These are phyloP conservation scores for Aphrocallistes beatrix DNA, from an alignment of 37 sponge, comb jelly and placozoan species.

Conservation along the genomic window DNA sequence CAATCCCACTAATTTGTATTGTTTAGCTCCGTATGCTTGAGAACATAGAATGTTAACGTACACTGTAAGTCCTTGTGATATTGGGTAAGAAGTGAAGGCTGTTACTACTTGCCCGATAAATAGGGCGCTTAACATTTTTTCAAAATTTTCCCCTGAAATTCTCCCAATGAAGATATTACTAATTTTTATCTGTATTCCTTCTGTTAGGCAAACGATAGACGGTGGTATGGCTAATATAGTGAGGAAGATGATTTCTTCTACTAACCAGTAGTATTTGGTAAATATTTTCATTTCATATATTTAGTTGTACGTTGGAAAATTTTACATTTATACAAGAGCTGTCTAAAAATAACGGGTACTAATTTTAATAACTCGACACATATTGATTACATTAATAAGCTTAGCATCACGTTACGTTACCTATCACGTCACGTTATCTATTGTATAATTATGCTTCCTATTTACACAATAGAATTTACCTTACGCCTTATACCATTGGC, in stretches of 20 bases:
- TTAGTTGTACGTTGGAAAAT: too few relatives aligned
- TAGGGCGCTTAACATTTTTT: neutral
- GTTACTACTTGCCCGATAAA: neutral
- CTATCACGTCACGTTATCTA: too few relatives aligned
- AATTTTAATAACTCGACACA: too few relatives aligned
- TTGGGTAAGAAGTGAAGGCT: neutral
- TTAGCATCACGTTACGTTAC: too few relatives aligned
- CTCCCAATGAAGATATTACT: slow-evolving; percentile 9
- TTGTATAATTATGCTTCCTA: too few relatives aligned
- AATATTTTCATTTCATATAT: too few relatives aligned
- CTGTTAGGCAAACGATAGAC: neutral
- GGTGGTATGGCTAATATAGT: neutral
- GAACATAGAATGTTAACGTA: neutral
- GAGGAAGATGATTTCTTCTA: neutral
- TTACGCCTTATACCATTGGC: too few relatives aligned
- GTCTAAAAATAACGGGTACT: too few relatives aligned
- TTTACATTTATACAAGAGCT: too few relatives aligned
- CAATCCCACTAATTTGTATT: neutral
- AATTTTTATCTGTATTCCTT: neutral
- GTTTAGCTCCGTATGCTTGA: slow-evolving; percentile 9
- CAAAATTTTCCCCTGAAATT: neutral
- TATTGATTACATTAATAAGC: too few relatives aligned
- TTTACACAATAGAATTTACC: too few relatives aligned
- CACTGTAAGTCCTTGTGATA: neutral
- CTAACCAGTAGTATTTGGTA: too few relatives aligned